Base-by-base conservation (phyloP, 1,140 invertebrate species). In the Brachionus angularis region DNA sequence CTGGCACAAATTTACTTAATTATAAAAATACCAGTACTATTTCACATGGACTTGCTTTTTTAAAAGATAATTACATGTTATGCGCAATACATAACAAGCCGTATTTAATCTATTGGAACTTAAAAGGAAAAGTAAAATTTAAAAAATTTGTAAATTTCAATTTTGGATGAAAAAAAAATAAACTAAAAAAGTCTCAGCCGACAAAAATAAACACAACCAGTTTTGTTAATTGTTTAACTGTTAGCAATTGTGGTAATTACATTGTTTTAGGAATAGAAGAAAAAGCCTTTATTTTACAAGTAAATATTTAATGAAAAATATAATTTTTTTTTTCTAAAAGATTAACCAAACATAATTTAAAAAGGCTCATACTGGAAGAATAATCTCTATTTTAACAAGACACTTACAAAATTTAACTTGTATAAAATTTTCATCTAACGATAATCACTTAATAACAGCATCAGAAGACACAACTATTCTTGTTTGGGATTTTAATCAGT, bases 41-140 rank as follows among this genome's bases (percentile, higher is more conserved):
- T 16, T 21, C 29, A 5, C 62, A 67, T 29, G 62, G 62, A n/a
- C 21, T 67, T 12, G 42, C 62, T n/a, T 50, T 67, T 21, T 3
- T 67, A 16, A 67, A 33, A 67, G 47, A 50, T 47, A 21, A 67
- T 36, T 67, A 49, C 42, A 46, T 67, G 62, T 27, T 67, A 27
- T 67, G 62, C 29, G 62, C 62, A 8, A 50, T 50, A 12, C 62
- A 67, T n/a, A 67, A 67, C 33, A 67, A 67, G n/a, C 62, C 62
- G 0, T 67, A 67, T 47, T 47, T 67, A 14, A n/a, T 67, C 21
- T 67, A 50, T 29, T 58, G 53, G 53, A 58, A 58, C 25, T 58
- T 58, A 18, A 58, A 58, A 23, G 53, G 53, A 58, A 58, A 58
- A 39, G 53, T 58, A 58, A 58, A 25, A 33, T 18, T 33, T 18